Percentiles rank a stretch among this genome's conserved stretches.
phyloP scores from a whole-genome alignment of 2,113 vertebrate species.

The Trematomus loennbergii region DNA sequence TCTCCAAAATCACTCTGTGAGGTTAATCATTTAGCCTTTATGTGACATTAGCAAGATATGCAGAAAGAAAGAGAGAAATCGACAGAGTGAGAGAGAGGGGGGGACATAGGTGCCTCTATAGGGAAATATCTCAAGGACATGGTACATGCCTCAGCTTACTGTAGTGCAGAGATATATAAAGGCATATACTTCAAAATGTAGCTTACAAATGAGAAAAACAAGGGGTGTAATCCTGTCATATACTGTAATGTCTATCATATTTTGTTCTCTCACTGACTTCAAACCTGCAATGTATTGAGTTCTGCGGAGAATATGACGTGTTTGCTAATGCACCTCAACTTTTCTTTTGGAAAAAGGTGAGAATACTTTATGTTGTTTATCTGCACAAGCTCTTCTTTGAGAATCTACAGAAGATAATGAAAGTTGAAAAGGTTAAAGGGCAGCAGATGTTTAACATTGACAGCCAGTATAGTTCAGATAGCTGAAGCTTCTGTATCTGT shows the following conservation, averaged over 20 bases:
- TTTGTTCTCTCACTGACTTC: neutral
- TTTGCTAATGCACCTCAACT: neutral
- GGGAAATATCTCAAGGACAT: slow-evolving; percentile 12
- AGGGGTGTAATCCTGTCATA: neutral
- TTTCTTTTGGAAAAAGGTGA: neutral
- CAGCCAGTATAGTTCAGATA: neutral
- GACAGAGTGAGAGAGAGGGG: neutral
- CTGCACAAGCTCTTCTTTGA: neutral
- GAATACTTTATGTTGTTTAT: neutral
- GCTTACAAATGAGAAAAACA: neutral
- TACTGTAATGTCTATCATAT: neutral
- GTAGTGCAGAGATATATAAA: neutral
- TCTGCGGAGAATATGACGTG: neutral
- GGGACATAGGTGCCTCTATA: neutral
- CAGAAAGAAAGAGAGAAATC: neutral
- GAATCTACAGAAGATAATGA: neutral
- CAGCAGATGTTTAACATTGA: neutral
- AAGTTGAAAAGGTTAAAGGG: neutral
- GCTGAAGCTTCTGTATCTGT: neutral
- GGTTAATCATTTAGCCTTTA: neutral
- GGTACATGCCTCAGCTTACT: neutral
- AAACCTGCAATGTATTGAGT: neutral
- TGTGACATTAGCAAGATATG: neutral
- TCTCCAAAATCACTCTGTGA: slow-evolving; percentile 23
- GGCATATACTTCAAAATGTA: neutral